Evolutionary conservation across 2,797 vertebrate genomes (phyloP).

Genomic region (Monodelphis domestica): DNA sequence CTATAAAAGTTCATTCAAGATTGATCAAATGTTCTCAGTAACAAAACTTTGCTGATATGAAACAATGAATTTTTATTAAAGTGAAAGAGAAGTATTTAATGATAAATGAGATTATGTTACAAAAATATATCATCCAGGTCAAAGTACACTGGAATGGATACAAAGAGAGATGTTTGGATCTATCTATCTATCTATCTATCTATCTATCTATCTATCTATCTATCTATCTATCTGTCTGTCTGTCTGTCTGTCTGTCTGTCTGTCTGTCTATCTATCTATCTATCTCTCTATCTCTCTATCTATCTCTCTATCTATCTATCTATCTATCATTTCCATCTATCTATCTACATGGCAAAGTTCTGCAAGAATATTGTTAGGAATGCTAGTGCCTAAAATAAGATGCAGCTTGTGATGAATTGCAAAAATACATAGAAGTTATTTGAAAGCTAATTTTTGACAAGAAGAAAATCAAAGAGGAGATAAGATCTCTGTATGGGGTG

Average conservation of each 20-base stretch:
- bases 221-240: no score
- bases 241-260: background rate
- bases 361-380: background rate
- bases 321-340: fast-evolving
- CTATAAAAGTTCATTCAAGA: no score
- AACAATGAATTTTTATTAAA: background rate
- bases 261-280: no score
- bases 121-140: background rate
- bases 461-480: background rate
- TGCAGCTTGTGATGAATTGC: background rate
- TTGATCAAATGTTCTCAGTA: background rate
- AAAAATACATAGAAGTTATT: background rate
- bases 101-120: background rate
- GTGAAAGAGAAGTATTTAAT: background rate
- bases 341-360: background rate
- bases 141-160: background rate
- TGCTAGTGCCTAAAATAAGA: background rate
- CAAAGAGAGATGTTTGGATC: background rate
- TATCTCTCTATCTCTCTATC: background rate
- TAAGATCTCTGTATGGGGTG: background rate
- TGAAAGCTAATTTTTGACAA: background rate
- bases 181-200: background rate
- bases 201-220: background rate
- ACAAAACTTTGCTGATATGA: background rate
- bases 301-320: background rate